These are phyloP conservation scores for Lucilia cuprina DNA, from an alignment of 1,140 invertebrate species.

Conservation along the genomic window DNA sequence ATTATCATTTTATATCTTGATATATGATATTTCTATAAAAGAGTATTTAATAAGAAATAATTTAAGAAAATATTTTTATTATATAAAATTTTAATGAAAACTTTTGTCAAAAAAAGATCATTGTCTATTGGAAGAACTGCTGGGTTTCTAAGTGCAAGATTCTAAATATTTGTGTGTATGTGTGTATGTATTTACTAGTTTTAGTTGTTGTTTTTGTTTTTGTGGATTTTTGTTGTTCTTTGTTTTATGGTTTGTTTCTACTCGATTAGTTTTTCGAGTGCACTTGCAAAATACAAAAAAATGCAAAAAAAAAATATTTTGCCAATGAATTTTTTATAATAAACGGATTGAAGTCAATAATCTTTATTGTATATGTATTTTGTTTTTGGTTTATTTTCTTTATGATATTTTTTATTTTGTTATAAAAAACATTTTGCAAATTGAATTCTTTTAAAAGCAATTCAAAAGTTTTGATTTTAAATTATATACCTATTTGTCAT, in stretches of 20 bases:
- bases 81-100: too few relatives aligned
- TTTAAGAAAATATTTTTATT: too few relatives aligned
- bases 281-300: background rate
- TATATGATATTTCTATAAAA: too few relatives aligned
- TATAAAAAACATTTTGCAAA: too few relatives aligned
- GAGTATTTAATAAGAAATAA: too few relatives aligned
- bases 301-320: background rate
- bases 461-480: too few relatives aligned
- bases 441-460: too few relatives aligned
- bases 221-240: background rate
- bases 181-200: background rate
- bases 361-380: background rate
- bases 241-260: slow-evolving; percentile 12
- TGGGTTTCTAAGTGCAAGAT: background rate
- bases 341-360: background rate
- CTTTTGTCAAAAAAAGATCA: too few relatives aligned
- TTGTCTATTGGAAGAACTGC: too few relatives aligned
- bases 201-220: background rate
- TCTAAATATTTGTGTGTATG: background rate
- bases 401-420: background rate
- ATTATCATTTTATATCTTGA: too few relatives aligned
- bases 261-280: slow-evolving; percentile 10
- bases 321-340: background rate
- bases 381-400: background rate
- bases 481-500: too few relatives aligned